Evolutionary conservation across 2,113 vertebrate species (phyloP), one percentile per base, ranked within the genome.

Genomic region (Corythornis cristatus): DNA sequence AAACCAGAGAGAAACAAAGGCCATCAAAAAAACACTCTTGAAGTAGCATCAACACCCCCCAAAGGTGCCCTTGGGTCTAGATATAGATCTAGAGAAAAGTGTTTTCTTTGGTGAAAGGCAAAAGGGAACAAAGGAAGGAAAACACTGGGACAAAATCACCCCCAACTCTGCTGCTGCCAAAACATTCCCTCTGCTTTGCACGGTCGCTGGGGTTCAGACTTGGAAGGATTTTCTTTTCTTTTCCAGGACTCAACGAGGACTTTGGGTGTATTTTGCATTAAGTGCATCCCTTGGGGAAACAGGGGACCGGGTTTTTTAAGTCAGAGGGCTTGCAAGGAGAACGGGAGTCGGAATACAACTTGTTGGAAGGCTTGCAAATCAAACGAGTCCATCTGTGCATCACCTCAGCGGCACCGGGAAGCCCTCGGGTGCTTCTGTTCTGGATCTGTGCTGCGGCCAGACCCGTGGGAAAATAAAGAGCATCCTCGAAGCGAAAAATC

Each of bases 231-330:
- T 81, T 7, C 6, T 9, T 19, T 18, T 53, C 15, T 7, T 42
- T 31, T 26, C 5, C 37, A 67, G n/a, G 79, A n/a, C 46, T 13
- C 74, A 77, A 73, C 0, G 18, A 46, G 1, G 4, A 37, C 29
- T 75, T 64, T 14, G 9, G 6, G 40, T 0, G 5, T 1, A 16
- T 18, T 29, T 42, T 10, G 31, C 43, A 11, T 50, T 0, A 3
- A 26, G 42, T 42, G 42, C 67, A 29, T 4, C 56, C 22, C 83
- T 40, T 2, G 46, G n/a, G 46, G n/a, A 61, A 68, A 51, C 14
- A 2, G 1, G 3, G 12, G 2, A 25, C 58, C 13, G 79, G 58
- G 22, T 2, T 22, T 56, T 82, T 29, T 2, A 58, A 81, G 53
- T 29, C 4, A 5, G 29, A 17, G 48, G 54, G 37, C 37, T 37